Evolutionary conservation across 2,888 invertebrate genomes (phyloP).

Genomic region (Lasioglossum oenotherae): DNA sequence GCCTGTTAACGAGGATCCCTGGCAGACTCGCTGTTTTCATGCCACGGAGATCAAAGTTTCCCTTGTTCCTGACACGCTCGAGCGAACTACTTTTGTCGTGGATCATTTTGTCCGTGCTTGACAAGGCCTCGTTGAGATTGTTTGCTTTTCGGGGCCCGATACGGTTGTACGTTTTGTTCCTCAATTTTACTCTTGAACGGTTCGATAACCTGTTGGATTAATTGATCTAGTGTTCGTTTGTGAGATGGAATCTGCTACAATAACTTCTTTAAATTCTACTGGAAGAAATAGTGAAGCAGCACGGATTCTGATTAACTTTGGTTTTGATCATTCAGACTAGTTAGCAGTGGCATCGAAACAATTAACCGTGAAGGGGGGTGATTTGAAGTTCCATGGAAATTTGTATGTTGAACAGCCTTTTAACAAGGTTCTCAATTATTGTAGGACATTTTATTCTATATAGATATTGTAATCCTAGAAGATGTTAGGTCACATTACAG

Average conservation of each 20-base stretch:
- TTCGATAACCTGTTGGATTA: not conserved
- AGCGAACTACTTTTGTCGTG: not conserved
- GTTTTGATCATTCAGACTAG: not conserved
- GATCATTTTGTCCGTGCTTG: not conserved
- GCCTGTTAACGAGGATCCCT: constrained; percentile 40
- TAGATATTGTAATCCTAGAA: not conserved
- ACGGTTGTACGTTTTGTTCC: not conserved
- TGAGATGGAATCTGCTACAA: not conserved
- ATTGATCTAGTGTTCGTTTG: not conserved
- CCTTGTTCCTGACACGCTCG: constrained; percentile 1
- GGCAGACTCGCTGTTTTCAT: not conserved
- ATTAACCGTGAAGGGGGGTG: not conserved
- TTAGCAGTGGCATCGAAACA: not conserved
- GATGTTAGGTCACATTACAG: not conserved
- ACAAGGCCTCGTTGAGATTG: not conserved
- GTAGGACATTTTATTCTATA: not conserved
- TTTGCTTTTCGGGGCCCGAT: not conserved
- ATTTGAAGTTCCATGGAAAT: no score
- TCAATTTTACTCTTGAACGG: not conserved
- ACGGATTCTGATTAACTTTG: not conserved
- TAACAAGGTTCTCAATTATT: no score
- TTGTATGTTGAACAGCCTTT: not conserved
- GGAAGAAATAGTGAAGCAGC: not conserved
- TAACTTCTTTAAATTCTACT: not conserved
- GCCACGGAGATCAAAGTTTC: not conserved